Percentiles rank a stretch among this genome's conserved stretches.
Evolutionary conservation across 1,140 invertebrate genomes (phyloP).

Genomic region (Gerris buenoi): DNA sequence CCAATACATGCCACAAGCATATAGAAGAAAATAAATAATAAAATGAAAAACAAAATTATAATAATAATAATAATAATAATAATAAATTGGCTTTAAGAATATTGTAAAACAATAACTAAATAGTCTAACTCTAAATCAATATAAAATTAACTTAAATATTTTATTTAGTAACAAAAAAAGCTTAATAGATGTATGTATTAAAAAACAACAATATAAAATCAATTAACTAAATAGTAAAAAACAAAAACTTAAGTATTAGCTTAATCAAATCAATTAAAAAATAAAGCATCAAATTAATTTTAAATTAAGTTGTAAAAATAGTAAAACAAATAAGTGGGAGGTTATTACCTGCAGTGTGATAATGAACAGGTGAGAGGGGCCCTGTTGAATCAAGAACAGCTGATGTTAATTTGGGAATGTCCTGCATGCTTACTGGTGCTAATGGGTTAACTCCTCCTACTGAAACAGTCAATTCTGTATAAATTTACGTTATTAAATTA

Average conservation of each 20-base stretch:
- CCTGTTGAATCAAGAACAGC: conserved; percentile 18
- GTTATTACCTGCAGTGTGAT: conserved; percentile 20
- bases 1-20: conserved; percentile 9
- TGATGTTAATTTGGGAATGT: conserved; percentile 37
- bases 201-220: no score
- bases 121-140: no score
- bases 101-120: no score
- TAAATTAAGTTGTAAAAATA: not conserved
- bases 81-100: no score
- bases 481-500: no score
- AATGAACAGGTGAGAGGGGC: conserved; percentile 20
- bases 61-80: conserved; percentile 4
- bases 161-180: no score
- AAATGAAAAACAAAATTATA: conserved; percentile 7
- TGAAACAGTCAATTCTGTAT: no score
- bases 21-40: conserved; percentile 16
- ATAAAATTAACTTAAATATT: no score
- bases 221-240: no score
- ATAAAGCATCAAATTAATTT: not conserved
- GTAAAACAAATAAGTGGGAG: conserved; percentile 13
- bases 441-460: conserved; percentile 44
- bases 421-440: conserved; percentile 62
- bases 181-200: no score
- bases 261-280: conserved; percentile 6
- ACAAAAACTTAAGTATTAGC: not conserved